Evolutionary conservation across 2,888 invertebrate species (phyloP), one percentile per base, ranked within the genome.

Genomic region (Lagria hirta): DNA sequence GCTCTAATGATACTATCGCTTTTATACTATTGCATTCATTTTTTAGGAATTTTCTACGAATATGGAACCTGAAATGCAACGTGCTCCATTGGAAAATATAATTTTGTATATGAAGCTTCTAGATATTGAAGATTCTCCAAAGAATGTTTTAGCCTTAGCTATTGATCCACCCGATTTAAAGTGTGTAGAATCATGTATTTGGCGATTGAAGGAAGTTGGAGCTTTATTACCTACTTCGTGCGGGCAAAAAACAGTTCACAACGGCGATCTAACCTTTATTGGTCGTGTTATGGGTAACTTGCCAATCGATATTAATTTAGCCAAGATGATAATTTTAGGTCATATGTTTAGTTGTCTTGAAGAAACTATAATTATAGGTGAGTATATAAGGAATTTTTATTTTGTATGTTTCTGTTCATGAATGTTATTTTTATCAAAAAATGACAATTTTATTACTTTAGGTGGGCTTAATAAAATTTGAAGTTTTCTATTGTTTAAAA

Each of bases 161-260:
- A 75, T 97, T 69, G 85, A 90, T 59, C 92, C 94, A 8, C 97
- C 97, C 0, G 83, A 89, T 65, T 74, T 92, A 20, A 77, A 78
- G 12, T 88, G 90, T 63, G 86, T 97, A 54, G 81, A 84, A 47
- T 78, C 82, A 37, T 91, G 94, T 0, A 78, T 96, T 51, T 76
- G 91, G n/a, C 74, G 82, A 22, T 74, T 97, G 2, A 96, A 95
- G 75, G 90, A 88, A 76, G 84, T 83, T n/a, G 93, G 95, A 4
- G 95, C 87, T 0, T 66, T 96, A 4, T 79, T 83, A 42, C 78
- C 78, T 17, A 79, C 78, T 0, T 66, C 76, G 0, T 72, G 79
- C 21, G 67, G 66, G 2, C 34, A 47, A 4, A 43, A 50, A 12
- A 55, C 58, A 1, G 28, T 49, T 12, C 49, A 54, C 3, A 94